A percentile compares a stretch with the other conserved stretches of the same genome.
phyloP scores from a whole-genome alignment of 64 coral and sea anemone genomes.

The Montipora sp. region DNA sequence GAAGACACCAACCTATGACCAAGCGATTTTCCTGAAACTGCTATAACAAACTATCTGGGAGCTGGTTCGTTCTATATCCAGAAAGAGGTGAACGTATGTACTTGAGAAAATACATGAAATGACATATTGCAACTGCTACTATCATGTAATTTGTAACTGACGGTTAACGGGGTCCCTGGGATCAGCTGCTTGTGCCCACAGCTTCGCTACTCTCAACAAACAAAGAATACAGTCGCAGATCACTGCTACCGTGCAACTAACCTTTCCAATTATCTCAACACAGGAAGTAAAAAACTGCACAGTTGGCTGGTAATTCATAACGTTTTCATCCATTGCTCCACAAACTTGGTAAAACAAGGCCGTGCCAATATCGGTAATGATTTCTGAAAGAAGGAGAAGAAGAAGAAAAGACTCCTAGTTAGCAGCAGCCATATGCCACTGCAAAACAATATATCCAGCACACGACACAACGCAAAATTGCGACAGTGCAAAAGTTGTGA shows the following conservation, averaged over 20 bases:
- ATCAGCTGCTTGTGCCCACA: too few relatives aligned
- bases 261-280: slow-evolving; percentile 94
- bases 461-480: background rate
- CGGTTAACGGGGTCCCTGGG: too few relatives aligned
- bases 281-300: slow-evolving; percentile 98
- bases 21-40: too few relatives aligned
- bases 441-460: background rate
- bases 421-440: background rate
- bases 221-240: background rate
- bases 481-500: too few relatives aligned
- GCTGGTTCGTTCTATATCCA: too few relatives aligned
- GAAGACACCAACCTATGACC: too few relatives aligned
- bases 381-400: slow-evolving; percentile 56
- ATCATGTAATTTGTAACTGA: too few relatives aligned
- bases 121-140: too few relatives aligned
- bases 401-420: background rate
- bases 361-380: slow-evolving; percentile 82
- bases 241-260: background rate
- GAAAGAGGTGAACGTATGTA: too few relatives aligned
- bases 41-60: too few relatives aligned
- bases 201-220: too few relatives aligned
- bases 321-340: slow-evolving; percentile 80
- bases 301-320: slow-evolving; percentile 85
- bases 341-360: slow-evolving; percentile 88
- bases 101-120: too few relatives aligned